Evolutionary conservation across 1,140 invertebrate species (phyloP).

Genomic region (Propsilocerus akamusi): DNA sequence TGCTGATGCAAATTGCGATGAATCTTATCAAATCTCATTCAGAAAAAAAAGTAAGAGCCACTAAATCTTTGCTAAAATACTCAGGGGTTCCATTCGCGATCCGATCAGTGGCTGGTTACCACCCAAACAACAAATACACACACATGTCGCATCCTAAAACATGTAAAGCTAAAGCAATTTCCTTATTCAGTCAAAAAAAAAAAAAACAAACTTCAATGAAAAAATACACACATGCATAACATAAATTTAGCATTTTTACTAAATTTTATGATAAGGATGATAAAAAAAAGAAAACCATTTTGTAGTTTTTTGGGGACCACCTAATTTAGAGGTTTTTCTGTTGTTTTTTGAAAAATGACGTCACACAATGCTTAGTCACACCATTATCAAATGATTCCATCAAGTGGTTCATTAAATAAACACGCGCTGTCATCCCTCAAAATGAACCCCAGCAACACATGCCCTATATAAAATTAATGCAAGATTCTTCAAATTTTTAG

Average conservation of each 20-base stretch:
- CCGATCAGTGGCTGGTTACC: not conserved
- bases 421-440: too few relatives aligned
- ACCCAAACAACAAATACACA: not conserved
- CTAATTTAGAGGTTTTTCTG: not conserved
- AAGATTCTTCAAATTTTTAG: not conserved
- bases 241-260: conserved; percentile 3
- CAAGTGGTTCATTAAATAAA: not conserved
- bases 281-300: not conserved
- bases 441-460: not conserved
- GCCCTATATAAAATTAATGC: not conserved
- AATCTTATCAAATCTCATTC: not conserved
- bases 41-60: not conserved
- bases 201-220: not conserved
- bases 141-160: too few relatives aligned
- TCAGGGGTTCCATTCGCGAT: not conserved
- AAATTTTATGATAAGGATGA: not conserved
- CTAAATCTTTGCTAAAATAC: not conserved
- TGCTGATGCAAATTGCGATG: not conserved
- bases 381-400: not conserved
- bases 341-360: not conserved
- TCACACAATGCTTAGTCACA: not conserved
- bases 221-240: not conserved
- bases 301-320: conserved; percentile 1
- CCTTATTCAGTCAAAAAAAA: not conserved
- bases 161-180: not conserved